phyloP scores from a whole-genome alignment of 1,140 invertebrate genomes.

The Danaus plexippus region DNA sequence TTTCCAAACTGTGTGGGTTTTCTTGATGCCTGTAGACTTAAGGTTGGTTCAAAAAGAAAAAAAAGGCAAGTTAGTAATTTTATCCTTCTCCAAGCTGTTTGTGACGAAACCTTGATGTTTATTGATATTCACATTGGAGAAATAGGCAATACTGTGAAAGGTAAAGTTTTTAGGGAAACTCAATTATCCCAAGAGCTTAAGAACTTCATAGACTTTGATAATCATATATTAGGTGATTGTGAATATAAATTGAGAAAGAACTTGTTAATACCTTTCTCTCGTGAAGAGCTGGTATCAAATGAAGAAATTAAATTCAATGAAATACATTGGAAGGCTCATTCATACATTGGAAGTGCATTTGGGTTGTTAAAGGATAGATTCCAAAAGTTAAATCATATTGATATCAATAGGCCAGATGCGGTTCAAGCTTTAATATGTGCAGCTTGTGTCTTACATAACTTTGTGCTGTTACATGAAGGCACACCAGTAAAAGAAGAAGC shows the following conservation, averaged over 20 bases:
- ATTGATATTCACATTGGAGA: conserved; percentile 50
- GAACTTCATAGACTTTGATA: conserved; percentile 55
- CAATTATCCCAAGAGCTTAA: conserved; percentile 42
- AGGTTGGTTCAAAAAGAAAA: conserved; percentile 45
- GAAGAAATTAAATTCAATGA: conserved; percentile 66
- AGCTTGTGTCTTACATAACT: conserved; percentile 60
- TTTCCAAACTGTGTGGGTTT: conserved; percentile 68
- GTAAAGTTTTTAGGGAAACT: conserved; percentile 53
- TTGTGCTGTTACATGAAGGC: conserved; percentile 57
- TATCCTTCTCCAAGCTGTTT: conserved; percentile 60
- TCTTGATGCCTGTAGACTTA: conserved; percentile 51
- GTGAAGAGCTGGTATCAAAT: conserved; percentile 48
- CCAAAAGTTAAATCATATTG: conserved; percentile 52
- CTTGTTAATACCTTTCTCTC: conserved; percentile 54
- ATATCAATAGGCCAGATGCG: conserved; percentile 40
- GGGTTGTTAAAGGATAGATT: conserved; percentile 52
- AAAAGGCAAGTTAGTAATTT: conserved; percentile 35
- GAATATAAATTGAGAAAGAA: conserved; percentile 56
- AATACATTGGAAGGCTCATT: conserved; percentile 47
- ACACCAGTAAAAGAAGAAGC: conserved; percentile 49
- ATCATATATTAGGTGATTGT: conserved; percentile 55
- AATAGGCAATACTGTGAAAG: conserved; percentile 48
- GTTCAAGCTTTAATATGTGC: conserved; percentile 42
- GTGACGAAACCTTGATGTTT: conserved; percentile 59
- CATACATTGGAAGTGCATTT: conserved; percentile 56